Base-by-base conservation (phyloP, 2,797 vertebrate species). In the Diplodus puntazzo region DNA sequence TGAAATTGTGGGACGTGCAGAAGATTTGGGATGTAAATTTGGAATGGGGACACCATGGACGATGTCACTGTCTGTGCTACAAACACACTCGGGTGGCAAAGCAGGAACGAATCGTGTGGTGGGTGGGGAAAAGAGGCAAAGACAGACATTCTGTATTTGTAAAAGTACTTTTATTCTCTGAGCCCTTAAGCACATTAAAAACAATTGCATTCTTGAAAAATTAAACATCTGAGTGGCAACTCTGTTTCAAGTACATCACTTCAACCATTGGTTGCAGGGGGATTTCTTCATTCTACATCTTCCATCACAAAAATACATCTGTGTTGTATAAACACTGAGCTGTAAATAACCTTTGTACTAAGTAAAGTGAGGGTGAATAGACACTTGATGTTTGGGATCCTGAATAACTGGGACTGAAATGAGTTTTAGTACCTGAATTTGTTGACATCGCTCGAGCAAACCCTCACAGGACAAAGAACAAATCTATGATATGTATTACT, bases 381-480 rank as follows among this genome's bases (percentile, higher is more conserved):
- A 65, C 18, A 50, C 20, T 1, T 30, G 18, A 53, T 49, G 4
- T 11, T 50, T 48, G 42, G 49, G 50, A 65, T 74, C 27, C 53
- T 73, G n/a, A 75, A 75, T 52, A 34, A 39, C 50, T 34, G 2
- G 27, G 45, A 42, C 10, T 39, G 34, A 16, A 39, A 72, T 27
- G 5, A 59, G 20, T 65, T 84, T 79, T 71, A 85, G 92, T 93
- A 91, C 93, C 92, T 86, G 87, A 86, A 84, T 83, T 78, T 80
- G 46, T 79, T 75, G 59, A 50, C 73, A 34, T 72, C 82, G 73
- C 13, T 64, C 21, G 68, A 76, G 62, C 52, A 86, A 84, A 74
- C 62, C 50, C 74, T 79, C 48, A 77, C 72, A 78, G 69, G 72
- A 70, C 62, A 57, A 61, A 54, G 3, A 52, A 54, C 58, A 75